Base-by-base conservation (phyloP, 2,797 vertebrate species). In the Pangasius krempfi region DNA sequence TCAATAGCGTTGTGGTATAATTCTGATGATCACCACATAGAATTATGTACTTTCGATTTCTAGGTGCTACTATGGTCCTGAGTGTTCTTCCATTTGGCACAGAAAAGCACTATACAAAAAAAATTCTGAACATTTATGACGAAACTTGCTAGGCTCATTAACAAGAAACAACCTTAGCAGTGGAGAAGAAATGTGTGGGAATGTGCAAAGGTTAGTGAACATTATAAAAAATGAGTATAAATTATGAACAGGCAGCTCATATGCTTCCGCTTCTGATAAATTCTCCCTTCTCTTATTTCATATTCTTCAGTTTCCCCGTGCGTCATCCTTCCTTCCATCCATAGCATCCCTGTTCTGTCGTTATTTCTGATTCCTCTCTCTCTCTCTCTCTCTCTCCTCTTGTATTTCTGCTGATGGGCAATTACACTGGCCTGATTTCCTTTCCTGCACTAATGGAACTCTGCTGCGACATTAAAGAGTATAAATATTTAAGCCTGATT, bases 401-500 rank as follows among this genome's bases (percentile, higher is more conserved):
- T 83, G 52, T 33, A 18, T 88, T 87, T 87, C 86, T 73, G 79
- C 86, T 85, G 88, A 90, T 82, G 86, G 86, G 56, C 86, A 88
- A 88, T 91, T 89, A 89, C 80, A 72, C 83, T 88, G 89, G 83
- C 78, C 88, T 33, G 82, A 88, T 86, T 91, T 79, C 75, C 88
- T 88, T 52, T 76, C 73, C 73, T 87, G 58, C 64, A n/a, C 88
- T 90, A 88, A 90, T 89, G 91, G 68, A 89, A 66, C 25, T 72
- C 47, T 18, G 50, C 66, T 33, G 72, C 47, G 75, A 44, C 84
- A 81, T 82, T 81, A 86, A 86, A 80, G 70, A 78, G 84, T 81
- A 86, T 89, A 89, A 89, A 89, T 87, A 90, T 91, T 90, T 90
- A 82, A 72, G 86, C 88, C 58, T 86, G 68, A 62, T 87, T 89